Evolutionary conservation across 2,888 invertebrate species (phyloP), one percentile per base, ranked within the genome.

Genomic region (Euzophera pinguis): DNA sequence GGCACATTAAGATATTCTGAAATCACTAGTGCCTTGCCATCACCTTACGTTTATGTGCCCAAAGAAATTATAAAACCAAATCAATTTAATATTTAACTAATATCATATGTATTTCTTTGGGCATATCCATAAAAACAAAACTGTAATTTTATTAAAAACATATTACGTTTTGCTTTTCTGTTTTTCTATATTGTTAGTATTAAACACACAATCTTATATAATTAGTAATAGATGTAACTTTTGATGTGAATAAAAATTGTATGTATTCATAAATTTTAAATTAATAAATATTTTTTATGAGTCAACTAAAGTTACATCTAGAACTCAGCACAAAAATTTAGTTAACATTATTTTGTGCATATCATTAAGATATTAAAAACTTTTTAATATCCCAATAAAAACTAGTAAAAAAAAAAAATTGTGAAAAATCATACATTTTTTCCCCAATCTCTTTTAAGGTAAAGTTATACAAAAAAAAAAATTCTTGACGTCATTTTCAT

Each of bases 121-220:
- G n/a, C 37, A 55, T 47, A 52, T 27, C 37, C 22, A 29, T 17
- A 52, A 54, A 59, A 59, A 64, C 53, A 58, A 65, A 62, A 59
- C 49, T 58, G 54, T 49, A 39, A 35, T 50, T 35, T 37, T 41
- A n/a, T n/a, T n/a, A n/a, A n/a, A 16, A 43, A 16, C 42, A 16
- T 22, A 13, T 63, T 39, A 58, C 57, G 61, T 64, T 63, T 71
- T 72, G 69, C 62, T 69, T 75, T 64, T 60, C 52, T 50, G 50
- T 52, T 22, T 22, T 22, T 22, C 22, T 8, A 55, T 69, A n/a
- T n/a, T n/a, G 78, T 85, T 79, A 81, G 77, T 81, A 75, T 64
- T 63, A 63, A 74, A 84, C 82, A 85, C 82, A 78, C 79, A 74
- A 67, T 71, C 72, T 81, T 82, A 79, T 60, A 55, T 48, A 53